A percentile compares a stretch with the other conserved stretches of the same genome.
Conservation (phyloP, 2,113 vertebrate genomes). For the Perccottus glenii region DNA sequence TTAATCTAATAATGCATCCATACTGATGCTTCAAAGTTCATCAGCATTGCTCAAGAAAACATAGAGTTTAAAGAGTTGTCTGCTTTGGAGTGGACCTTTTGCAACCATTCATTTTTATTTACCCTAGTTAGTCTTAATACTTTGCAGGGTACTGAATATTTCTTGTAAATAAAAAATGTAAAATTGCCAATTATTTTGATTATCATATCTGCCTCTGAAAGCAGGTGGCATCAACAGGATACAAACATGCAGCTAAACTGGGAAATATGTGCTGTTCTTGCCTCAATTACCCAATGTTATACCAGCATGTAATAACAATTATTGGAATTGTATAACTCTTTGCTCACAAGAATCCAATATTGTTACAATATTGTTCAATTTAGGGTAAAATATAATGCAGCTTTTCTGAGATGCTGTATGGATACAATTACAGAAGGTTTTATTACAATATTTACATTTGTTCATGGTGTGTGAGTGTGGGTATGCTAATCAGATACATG, state of each 20-base stretch:
- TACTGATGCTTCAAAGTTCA: too few relatives aligned
- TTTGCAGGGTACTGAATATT: too few relatives aligned
- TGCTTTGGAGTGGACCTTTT: too few relatives aligned
- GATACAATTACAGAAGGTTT: conserved; percentile 74
- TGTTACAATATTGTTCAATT: conserved; percentile 60
- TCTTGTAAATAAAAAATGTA: too few relatives aligned
- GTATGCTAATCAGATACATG: conserved; percentile 80
- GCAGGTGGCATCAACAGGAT: conserved; percentile 22
- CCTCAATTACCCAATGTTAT: conserved; percentile 33
- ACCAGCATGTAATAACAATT: too few relatives aligned
- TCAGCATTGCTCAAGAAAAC: conserved; percentile 15
- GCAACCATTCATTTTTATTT: too few relatives aligned
- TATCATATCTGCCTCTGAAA: not conserved
- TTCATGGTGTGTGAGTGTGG: conserved; percentile 75
- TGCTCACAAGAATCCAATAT: conserved; percentile 52
- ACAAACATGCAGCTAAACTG: conserved; percentile 13
- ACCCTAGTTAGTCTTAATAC: too few relatives aligned
- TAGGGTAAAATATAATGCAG: conserved; percentile 59
- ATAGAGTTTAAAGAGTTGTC: too few relatives aligned
- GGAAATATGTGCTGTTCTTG: conserved; percentile 19
- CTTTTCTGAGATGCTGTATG: conserved; percentile 52
- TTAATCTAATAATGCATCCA: too few relatives aligned
- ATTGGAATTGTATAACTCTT: too few relatives aligned
- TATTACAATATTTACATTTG: conserved; percentile 85
- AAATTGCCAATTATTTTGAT: not conserved